Base-by-base conservation (phyloP, 2,113 vertebrate genomes). In the Neolamprologus sp. region DNA sequence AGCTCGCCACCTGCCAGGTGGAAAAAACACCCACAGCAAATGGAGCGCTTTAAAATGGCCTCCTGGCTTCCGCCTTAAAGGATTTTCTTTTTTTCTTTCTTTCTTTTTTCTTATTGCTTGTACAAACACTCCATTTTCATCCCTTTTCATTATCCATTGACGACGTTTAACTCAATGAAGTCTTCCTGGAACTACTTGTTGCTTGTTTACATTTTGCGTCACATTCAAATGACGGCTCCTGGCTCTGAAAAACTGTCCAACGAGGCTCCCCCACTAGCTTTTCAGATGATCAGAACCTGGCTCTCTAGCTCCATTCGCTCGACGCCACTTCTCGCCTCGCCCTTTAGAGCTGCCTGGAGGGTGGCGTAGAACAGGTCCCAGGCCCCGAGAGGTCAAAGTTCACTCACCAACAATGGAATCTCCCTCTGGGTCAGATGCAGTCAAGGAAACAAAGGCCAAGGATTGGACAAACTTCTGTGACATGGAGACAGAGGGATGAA, bases 1-100 rank as follows among this genome's bases (percentile, higher is more conserved):
- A 85, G 86, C 87, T 90, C 75, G 11, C 93, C 95, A 95, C 95
- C 95, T 95, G 95, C 92, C 94, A 95, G 91, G 92, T 95, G 95
- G 91, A 91, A 88, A 92, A 88, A 89, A 92, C 89, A 93, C 86
- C 92, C 91, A 91, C 85, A 90, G 87, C 85, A 91, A 92, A 91
- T 51, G 90, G 54, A 91, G 78, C 3, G 7, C 83, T 91, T 89
- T 83, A 92, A 91, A 90, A 89, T 68, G 87, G 81, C 60, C 83
- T 88, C 85, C 75, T 86, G 83, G 81, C 90, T 89, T 90, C 81
- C 60, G 55, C 79, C 91, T 86, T 54, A 10, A 89, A 85, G 87
- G 23, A 73, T 68, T 84, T 54, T 65, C 78, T 87, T 68, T 81
- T 60, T 78, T 47, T 78, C 9, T 73, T 57, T 81, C 9, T 73